Conservation (phyloP, 2,113 vertebrate species). For the Myotis brandtii region DNA sequence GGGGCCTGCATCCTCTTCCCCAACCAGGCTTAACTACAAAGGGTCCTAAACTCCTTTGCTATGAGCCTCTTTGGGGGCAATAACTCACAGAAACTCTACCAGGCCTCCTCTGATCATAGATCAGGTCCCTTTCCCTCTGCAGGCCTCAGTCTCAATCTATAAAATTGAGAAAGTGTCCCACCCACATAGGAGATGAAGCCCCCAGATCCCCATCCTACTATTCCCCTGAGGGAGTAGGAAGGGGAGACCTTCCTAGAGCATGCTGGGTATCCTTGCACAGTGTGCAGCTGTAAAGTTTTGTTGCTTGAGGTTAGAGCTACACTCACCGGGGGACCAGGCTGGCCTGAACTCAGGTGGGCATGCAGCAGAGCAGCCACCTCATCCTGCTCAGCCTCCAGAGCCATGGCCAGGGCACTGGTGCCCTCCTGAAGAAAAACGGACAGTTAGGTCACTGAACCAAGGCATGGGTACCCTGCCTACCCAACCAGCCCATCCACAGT, state of each 20-base stretch:
- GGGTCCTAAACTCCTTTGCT: background rate
- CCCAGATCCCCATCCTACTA: background rate
- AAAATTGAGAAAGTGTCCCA: background rate
- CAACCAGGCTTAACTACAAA: background rate
- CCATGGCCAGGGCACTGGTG: constrained; percentile 94
- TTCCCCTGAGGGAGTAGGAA: background rate
- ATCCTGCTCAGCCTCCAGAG: constrained; percentile 93
- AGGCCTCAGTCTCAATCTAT: background rate
- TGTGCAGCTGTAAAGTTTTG: background rate
- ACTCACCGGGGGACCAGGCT: constrained; percentile 87
- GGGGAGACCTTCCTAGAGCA: background rate
- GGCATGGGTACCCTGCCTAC: background rate
- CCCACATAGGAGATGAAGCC: accelerated
- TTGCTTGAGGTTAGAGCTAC: background rate
- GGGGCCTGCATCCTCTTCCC: background rate
- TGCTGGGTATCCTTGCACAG: background rate
- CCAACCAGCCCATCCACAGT: background rate
- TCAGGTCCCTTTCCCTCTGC: background rate
- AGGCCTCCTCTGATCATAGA: background rate
- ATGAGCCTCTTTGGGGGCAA: background rate
- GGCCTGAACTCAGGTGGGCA: constrained; percentile 89
- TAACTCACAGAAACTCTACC: background rate
- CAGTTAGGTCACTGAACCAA: background rate
- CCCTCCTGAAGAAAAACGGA: constrained; percentile 89
- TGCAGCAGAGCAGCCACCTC: constrained; percentile 94